Evolutionary conservation across 2,113 vertebrate species (phyloP), one percentile per base, ranked within the genome.

Genomic region (Ia io): DNA sequence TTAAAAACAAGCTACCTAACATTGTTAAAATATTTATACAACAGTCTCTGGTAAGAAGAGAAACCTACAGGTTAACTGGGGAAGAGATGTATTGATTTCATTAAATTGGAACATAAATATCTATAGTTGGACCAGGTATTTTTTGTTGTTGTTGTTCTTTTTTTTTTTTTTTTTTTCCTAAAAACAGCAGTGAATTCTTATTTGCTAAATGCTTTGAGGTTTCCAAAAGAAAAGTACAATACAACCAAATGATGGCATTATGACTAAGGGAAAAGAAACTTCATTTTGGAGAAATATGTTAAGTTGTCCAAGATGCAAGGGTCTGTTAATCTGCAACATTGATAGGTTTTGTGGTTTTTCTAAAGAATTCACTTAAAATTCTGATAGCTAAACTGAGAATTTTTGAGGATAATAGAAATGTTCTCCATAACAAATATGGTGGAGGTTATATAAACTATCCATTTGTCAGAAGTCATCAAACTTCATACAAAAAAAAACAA

Each of bases 281-380:
- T 87, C 42, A 49, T 76, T 90, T 95, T 92, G 23, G 71, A 88
- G 80, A 73, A 18, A 30, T 4, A 3, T 1, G 9, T 80, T 94
- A 67, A 78, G 13, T 84, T 93, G 61, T 94, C 9, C 30, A 40
- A 89, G 32, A 94, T 25, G 6, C 37, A 83, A 93, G 6, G 6
- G 5, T 37, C 44, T 2, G 1, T 84, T 84, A 71, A 87, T 84
- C 49, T 71, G 32, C 22, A 44, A 14, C 22, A 25, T 9, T 10
- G 28, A 71, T 49, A 35, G 25, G 17, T 70, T 80, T 74, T 61
- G 35, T 42, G 74, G 28, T 90, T 94, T 69, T 87, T 89, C 71
- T 88, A 80, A 78, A 87, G n/a, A 59, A 47, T 84, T 87, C 32
- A 53, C 69, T 82, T 90, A 76, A 77, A 91, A 96, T 61, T 76